phyloP scores from a whole-genome alignment of 2,888 invertebrate genomes.

The Colostygia pectinataria region DNA sequence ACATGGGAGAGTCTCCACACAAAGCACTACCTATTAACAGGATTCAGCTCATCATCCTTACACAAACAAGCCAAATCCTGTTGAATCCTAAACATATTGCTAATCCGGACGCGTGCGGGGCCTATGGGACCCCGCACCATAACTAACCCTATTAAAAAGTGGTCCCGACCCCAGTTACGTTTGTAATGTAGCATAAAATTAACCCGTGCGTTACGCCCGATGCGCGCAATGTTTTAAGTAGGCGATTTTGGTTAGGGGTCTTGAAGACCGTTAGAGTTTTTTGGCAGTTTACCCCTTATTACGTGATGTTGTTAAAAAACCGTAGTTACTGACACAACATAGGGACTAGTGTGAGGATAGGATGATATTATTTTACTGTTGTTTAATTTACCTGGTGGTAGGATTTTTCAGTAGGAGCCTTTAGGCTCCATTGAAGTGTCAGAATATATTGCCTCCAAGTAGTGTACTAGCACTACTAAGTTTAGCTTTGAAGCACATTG shows the following conservation, averaged over 20 bases:
- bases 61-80: slow-evolving; percentile 53
- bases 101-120: slow-evolving; percentile 56
- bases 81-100: slow-evolving; percentile 66
- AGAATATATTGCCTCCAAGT: too few relatives aligned
- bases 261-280: slow-evolving; percentile 45
- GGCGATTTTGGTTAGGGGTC: slow-evolving; percentile 40
- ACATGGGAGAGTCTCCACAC: slow-evolving; percentile 20
- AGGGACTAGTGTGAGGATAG: too few relatives aligned
- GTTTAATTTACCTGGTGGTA: too few relatives aligned
- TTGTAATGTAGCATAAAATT: slow-evolving; percentile 83
- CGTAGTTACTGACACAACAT: too few relatives aligned
- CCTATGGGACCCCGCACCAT: slow-evolving; percentile 63
- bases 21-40: slow-evolving; percentile 30
- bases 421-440: too few relatives aligned
- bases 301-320: slow-evolving; percentile 1
- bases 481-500: too few relatives aligned
- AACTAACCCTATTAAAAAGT: slow-evolving; percentile 81
- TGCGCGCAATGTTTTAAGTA: slow-evolving; percentile 65
- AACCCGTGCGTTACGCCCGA: slow-evolving; percentile 72
- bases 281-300: slow-evolving; percentile 32
- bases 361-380: too few relatives aligned
- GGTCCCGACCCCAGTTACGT: slow-evolving; percentile 57
- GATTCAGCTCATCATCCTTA: slow-evolving; percentile 51
- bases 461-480: too few relatives aligned
- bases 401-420: too few relatives aligned